Base-by-base conservation (phyloP, 30 jellyfish, hydroid and myxozoan genomes). In the Mastigias papua region DNA sequence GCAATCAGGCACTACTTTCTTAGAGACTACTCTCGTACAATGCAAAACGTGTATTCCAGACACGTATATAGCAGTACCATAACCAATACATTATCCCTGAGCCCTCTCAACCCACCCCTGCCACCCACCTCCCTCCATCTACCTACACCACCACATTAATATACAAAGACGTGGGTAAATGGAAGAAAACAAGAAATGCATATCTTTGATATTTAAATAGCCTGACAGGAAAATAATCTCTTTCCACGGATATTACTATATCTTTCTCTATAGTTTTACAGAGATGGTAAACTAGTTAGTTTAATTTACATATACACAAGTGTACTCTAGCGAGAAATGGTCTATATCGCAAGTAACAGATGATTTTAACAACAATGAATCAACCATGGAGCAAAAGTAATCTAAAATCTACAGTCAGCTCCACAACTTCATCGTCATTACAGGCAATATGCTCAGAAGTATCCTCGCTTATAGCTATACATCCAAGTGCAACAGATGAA, bases 221-320 rank as follows among this genome's bases (percentile, higher is more conserved):
- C 33, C 37, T 27, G 74, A 63, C 37, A 35, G 48, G 83, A 72
- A 72, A 72, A 72, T 72, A 72, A 23, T 7, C 37, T 23, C 35
- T 72, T 51, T 72, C n/a, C 83, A 72, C 83, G 37, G 37, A 72
- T 72, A 32, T 69, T 72, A 72, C 34, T 27, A 32, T 37, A 1
- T 72, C 29, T 10, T 72, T 19, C 15, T 1, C 83, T 23, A 34
- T 35, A 72, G 48, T 69, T 34, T 37, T 63, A 63, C 68, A 34
- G 69, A 34, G 48, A 23, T 37, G 54, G 83, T 20, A 37, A 72
- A 72, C 37, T 72, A 72, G 23, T 60, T 51, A 60, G 30, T 63
- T 27, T 7, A 63, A 63, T 51, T 13, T 51, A 51, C 67, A 51
- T 51, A 51, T 51, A 23, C 27, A 51, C 67, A 51, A 21, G 25